Base-by-base conservation (phyloP, 1,140 invertebrate species). In the Ylistrum balloti region DNA sequence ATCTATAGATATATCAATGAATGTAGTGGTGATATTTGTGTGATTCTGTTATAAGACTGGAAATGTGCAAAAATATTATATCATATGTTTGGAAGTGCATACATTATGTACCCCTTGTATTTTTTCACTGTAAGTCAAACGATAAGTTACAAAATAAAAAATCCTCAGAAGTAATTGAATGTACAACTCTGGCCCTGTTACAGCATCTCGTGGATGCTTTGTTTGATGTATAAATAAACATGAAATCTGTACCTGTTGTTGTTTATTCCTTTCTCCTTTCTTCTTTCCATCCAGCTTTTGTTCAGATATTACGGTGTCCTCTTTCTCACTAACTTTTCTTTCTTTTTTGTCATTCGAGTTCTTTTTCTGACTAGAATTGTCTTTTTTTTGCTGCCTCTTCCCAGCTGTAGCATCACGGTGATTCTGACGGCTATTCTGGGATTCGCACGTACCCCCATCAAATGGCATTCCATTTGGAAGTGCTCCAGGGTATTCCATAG, bases 391-490 rank as follows among this genome's bases (percentile, higher is more conserved):
- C 11, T 88, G 45, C 17, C 22, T 33, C 20, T n/a, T 32, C 74
- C 22, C 34, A n/a, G 38, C 33, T 85, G 35, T 85, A 38, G 0
- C 15, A 22, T 85, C 38, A n/a, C 32, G 86, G n/a, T 28, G 86
- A 20, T 48, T 28, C 87, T 86, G 32, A n/a, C 11, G 85, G n/a
- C 56, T 28, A 11, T 74, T 74, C 56, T 74, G 38, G 15, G 45
- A 33, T 48, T 90, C 33, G 3, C 33, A 48, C 33, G 33, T 88
- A 7, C 90, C 88, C 11, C 48, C 90, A 85, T 91, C 88, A 33
- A 89, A 91, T 5, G 56, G 34, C 33, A 38, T 86, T 48, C 87
- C 91, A 87, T 86, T 90, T 34, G 86, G 41, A 33, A 87, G 86
- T 74, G 56, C 22, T 1, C 56, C 56, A 74, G 56, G 56, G 13